Evolutionary conservation across 1,140 invertebrate species (phyloP).

Genomic region (Nephotettix cincticeps): DNA sequence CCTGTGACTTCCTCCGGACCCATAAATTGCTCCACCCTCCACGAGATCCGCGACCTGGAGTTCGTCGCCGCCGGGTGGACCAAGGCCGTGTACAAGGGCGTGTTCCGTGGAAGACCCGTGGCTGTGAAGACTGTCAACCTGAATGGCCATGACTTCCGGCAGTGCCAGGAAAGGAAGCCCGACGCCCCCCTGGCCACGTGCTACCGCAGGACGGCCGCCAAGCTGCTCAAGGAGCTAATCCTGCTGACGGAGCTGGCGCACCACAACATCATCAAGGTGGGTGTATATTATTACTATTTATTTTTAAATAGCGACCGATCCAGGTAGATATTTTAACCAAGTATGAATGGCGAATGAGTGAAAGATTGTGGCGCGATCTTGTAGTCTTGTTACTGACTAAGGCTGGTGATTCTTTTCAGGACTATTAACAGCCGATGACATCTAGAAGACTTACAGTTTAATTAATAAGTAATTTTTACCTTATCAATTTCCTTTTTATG

Average conservation of each 20-base stretch:
- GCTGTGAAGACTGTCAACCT: conserved; percentile 53
- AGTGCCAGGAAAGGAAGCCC: conserved; percentile 41
- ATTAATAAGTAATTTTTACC: no score
- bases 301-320: no score
- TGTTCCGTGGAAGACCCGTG: conserved; percentile 41
- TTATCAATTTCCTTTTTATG: no score
- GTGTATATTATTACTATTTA: no score
- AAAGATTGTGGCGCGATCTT: no score
- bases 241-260: conserved; percentile 38
- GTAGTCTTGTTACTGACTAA: no score
- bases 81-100: conserved; percentile 51
- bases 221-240: conserved; percentile 42
- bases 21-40: conserved; percentile 37
- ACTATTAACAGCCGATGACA: no score
- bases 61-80: conserved; percentile 52
- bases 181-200: conserved; percentile 41
- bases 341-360: no score
- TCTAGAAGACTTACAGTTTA: no score
- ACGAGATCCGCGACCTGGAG: conserved; percentile 34
- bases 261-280: conserved; percentile 39
- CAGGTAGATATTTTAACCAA: no score
- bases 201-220: conserved; percentile 48
- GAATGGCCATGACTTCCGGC: conserved; percentile 47
- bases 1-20: background rate
- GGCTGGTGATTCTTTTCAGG: no score